These are phyloP conservation scores for Priocnemis perturbator DNA, from an alignment of 2,888 invertebrate species.

Conservation along the genomic window DNA sequence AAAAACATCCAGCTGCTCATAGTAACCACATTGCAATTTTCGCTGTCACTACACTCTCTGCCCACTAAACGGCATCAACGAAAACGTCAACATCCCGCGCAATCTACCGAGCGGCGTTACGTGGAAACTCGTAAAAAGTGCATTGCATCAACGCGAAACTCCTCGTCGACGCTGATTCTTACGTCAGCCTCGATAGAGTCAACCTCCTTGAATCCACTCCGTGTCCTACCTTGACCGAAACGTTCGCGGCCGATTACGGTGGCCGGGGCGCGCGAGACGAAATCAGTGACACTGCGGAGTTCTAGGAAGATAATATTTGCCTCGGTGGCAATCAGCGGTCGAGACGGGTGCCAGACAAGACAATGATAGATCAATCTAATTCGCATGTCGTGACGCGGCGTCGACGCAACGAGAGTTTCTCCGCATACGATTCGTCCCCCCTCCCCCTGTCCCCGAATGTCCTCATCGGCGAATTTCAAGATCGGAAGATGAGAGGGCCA, in stretches of 20 bases:
- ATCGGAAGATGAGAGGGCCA: not conserved
- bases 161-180: too few relatives aligned
- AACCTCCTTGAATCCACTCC: not conserved
- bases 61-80: too few relatives aligned
- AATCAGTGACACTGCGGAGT: slow-evolving; percentile 51
- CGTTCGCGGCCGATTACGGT: slow-evolving; percentile 1
- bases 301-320: slow-evolving; percentile 70
- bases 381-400: slow-evolving; percentile 66
- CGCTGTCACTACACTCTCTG: too few relatives aligned
- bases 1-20: too few relatives aligned
- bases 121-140: too few relatives aligned
- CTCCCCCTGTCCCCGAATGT: not conserved
- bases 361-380: slow-evolving; percentile 75
- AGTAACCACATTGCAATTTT: too few relatives aligned
- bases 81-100: too few relatives aligned
- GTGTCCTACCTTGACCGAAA: not conserved
- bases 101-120: too few relatives aligned
- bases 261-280: slow-evolving; percentile 4
- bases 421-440: slow-evolving; percentile 11
- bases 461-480: slow-evolving; percentile 6
- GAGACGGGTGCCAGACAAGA: slow-evolving; percentile 73
- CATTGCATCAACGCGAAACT: too few relatives aligned
- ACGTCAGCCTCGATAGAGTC: too few relatives aligned
- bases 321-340: slow-evolving; percentile 67
- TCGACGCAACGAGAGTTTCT: slow-evolving; percentile 22